Evolutionary conservation across 2,888 invertebrate genomes (phyloP), one percentile per base, ranked within the genome.

Genomic region (Tetramorium bicarinatum): DNA sequence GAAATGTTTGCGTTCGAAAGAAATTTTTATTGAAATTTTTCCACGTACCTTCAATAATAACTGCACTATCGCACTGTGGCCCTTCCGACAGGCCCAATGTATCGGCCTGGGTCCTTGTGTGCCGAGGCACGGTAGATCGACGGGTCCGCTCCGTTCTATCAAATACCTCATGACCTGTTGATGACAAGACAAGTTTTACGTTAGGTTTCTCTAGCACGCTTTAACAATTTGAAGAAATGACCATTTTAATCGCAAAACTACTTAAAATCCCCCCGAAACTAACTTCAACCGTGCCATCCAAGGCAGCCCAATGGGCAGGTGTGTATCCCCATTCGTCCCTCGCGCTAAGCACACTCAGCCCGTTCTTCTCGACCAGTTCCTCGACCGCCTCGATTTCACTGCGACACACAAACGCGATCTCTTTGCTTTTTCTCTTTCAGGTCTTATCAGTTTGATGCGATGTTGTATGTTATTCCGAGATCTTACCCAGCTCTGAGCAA

Each of bases 61-160:
- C 95, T 99, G 98, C 7, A 98, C 98, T 25, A 98, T 97, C 0
- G 98, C 98, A 0, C 98, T 97, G 93, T 99, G 98, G 0, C 99
- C 99, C 94, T 99, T 98, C 56, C 98, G 96, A 93, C 98, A 98
- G 0, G 99, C 98, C 99, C 99, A 99, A 94, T 99, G 99, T 87
- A 99, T 98, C 0, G 99, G 99, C 41, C 97, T 96, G 0, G 98
- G 98, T 0, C 98, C 98, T 95, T 98, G 97, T 1, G 98, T 98
- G 69, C 98, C 98, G 71, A 98, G 95, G 91, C 98, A 98, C 0
- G 98, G 97, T 59, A 98, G 96, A 95, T 99, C 98, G 8, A 98
- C 97, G 0, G 98, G 98, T 3, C 97, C 98, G 38, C 97, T 97
- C 76, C 97, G 95, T 93, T 98, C 98, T 21, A 98, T 97, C 77